Base-by-base conservation (phyloP, 2,113 vertebrate species). In the Emydura subglobosa region DNA sequence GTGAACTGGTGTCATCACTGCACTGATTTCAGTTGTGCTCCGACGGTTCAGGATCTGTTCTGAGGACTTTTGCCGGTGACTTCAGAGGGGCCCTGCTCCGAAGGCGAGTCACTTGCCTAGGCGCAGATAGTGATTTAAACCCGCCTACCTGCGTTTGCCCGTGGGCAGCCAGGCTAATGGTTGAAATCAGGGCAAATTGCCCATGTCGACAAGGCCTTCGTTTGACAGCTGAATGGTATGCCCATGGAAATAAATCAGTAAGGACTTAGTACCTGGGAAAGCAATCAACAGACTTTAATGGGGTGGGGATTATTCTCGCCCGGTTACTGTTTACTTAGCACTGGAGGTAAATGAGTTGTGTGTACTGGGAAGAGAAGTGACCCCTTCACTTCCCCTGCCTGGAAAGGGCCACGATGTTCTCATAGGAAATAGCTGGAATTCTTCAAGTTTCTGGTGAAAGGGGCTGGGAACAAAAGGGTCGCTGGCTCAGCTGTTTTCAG, bases 371-470 rank as follows among this genome's bases (percentile, higher is more conserved):
- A 50, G 83, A 85, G 83, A 22, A 22, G 31, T 51, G 83, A 51
- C 49, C 80, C 47, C 12, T 31, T 59, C 50, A 14, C 81, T n/a
- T 83, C 59, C 12, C 2, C 14, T 12, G 34, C 25, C 31, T 59
- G 42, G 17, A 57, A 85, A 34, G 4, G 31, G 27, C 7, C 24
- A n/a, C 11, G 17, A n/a, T 7, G 0, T 65, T 39, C 49, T 24
- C 0, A 0, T 74, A 78, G 93, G 93, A 97, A 97, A 94, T 94
- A 53, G n/a, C 53, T 89, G 85, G 7, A 95, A 96, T 95, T 95
- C 93, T 78, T 88, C 29, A 0, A 7, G 4, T 1, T 17, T 4
- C 19, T 22, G 50, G 83, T 51, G 2, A 0, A 44, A 12, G 79
- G 54, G 85, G 53, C n/a, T 0, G 24, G 42, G 72, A 34, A 78